Evolutionary conservation across 1,140 invertebrate species (phyloP), one percentile per base, ranked within the genome.

Genomic region (Galendromus occidentalis): DNA sequence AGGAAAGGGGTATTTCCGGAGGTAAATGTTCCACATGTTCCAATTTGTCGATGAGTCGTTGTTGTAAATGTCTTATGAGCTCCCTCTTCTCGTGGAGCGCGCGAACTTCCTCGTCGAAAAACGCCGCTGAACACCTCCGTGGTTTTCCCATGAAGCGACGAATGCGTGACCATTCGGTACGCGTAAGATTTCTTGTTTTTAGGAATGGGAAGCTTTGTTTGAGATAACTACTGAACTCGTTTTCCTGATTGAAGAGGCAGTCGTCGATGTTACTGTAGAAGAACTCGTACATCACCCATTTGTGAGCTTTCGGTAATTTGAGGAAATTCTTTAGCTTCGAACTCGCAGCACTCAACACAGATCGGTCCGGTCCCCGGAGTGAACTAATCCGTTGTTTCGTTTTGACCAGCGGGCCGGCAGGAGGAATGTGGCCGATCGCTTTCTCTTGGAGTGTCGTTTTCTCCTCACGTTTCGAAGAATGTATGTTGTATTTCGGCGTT

Each of bases 221-320:
- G 18, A 98, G 76, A 74, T 91, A 95, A 55, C 91, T 86, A 77
- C 86, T 86, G 74, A 98, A 98, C 78, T 98, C 94, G 79, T 97
- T 97, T 72, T 96, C 90, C 59, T 89, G 90, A 69, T 89, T 82
- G 77, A 98, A 97, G 9, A 98, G 78, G 55, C 89, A 85, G 82
- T 83, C 81, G 75, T 98, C 93, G 70, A 98, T 86, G 73, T 95
- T 96, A 71, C 92, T 97, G 75, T 98, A 98, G 78, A 98, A 98
- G 85, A 92, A 98, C 75, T 98, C 95, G 77, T 92, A 96, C 74
- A 91, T 96, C 1, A 97, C 91, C 91, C 92, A 98, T 79, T 93
- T 94, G 75, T 98, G 93, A 22, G 94, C 94, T 79, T 98, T 98
- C 0, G 95, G 94, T 69, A 98, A 77, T 78, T 98, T 98, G 0